Evolutionary conservation across 2,888 invertebrate genomes (phyloP).

Genomic region (Rhagonycha lutea): DNA sequence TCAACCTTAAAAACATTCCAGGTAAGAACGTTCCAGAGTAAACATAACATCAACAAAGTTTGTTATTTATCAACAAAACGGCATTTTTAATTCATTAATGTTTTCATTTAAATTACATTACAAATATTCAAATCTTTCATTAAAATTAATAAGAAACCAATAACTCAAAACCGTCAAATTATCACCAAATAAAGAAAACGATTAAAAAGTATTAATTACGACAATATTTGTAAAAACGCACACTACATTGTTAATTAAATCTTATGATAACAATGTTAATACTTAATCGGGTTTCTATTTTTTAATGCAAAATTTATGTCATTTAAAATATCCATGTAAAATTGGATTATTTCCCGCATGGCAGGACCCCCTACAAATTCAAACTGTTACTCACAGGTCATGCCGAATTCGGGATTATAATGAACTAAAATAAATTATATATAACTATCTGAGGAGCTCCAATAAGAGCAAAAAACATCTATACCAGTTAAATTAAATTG

Average conservation of each 20-base stretch:
- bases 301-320: no score
- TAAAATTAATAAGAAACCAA: not conserved
- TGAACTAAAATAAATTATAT: no score
- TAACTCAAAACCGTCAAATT: not conserved
- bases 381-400: no score
- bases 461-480: no score
- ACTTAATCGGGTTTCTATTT: no score
- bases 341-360: no score
- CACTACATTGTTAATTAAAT: not conserved
- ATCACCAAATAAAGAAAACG: not conserved
- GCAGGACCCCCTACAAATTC: no score
- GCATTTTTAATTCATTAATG: not conserved
- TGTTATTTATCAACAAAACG: not conserved
- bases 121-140: not conserved
- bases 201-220: not conserved
- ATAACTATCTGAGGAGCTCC: no score
- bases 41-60: not conserved
- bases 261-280: not conserved
- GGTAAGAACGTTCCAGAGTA: not conserved
- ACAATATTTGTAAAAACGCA: not conserved
- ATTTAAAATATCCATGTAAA: no score
- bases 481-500: no score
- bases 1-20: not conserved
- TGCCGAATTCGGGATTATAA: no score
- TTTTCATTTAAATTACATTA: not conserved